Conservation (phyloP, 2,797 vertebrate species). For the Clarias pachynema region DNA sequence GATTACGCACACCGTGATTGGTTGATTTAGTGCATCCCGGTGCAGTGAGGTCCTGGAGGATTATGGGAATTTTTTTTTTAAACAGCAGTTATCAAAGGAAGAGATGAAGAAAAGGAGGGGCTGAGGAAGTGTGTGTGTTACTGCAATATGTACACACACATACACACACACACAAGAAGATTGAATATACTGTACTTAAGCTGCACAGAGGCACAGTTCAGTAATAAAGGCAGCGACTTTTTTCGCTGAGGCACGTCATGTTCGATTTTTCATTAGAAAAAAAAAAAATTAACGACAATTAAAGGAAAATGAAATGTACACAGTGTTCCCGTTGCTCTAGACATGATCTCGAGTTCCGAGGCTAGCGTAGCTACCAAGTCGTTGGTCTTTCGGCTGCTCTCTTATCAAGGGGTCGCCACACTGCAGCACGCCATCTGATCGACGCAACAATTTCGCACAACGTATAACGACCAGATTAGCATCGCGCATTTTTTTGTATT, state of each 20-base stretch:
- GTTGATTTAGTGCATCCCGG: constrained; percentile 20
- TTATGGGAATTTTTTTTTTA: constrained; percentile 9
- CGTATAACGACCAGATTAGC: background rate
- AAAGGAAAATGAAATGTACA: background rate
- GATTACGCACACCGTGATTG: constrained; percentile 23
- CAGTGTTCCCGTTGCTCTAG: background rate
- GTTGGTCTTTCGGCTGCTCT: too few relatives aligned
- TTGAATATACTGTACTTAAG: constrained; percentile 24
- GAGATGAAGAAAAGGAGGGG: background rate
- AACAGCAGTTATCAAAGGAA: constrained; percentile 34
- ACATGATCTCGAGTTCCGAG: background rate
- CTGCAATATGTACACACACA: constrained; percentile 30
- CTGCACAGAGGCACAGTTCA: background rate
- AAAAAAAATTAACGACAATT: background rate
- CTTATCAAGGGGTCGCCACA: too few relatives aligned
- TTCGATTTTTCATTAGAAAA: background rate
- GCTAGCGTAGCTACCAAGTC: background rate
- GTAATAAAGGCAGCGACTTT: constrained; percentile 19
- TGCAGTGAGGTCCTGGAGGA: constrained; percentile 17
- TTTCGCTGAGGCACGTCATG: background rate
- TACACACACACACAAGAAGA: constrained; percentile 6
- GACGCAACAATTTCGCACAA: too few relatives aligned
- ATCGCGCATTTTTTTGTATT: background rate
- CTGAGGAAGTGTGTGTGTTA: constrained; percentile 18
- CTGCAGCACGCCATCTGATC: too few relatives aligned